Evolutionary conservation across 2,797 vertebrate species (phyloP).

Genomic region (Artibeus jamaicensis): DNA sequence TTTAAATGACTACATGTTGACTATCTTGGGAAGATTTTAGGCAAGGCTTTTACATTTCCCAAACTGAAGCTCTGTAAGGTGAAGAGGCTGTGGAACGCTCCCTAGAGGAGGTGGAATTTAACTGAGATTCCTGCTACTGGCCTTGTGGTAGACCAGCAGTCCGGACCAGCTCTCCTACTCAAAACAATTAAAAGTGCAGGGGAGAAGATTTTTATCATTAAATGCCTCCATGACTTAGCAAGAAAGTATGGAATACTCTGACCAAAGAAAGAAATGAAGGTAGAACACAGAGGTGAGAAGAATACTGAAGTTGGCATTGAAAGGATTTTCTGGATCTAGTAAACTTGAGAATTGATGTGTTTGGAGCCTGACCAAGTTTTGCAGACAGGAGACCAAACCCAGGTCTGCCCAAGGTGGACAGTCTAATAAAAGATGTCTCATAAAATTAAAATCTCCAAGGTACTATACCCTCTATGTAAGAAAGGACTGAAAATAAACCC

Average conservation of each 20-base stretch:
- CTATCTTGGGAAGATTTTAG: not conserved
- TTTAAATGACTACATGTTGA: not conserved
- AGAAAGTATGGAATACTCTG: not conserved
- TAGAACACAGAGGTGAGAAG: not conserved
- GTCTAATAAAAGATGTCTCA: not conserved
- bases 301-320: not conserved
- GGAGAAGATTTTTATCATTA: not conserved
- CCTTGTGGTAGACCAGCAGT: not conserved
- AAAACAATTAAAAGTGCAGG: not conserved
- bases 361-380: not conserved
- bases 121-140: not conserved
- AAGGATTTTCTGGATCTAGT: not conserved
- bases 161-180: not conserved
- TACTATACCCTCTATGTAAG: not conserved
- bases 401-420: not conserved
- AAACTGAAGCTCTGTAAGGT: not conserved
- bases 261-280: not conserved
- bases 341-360: not conserved
- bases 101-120: not conserved
- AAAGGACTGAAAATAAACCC: not conserved
- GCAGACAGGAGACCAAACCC: not conserved
- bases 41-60: not conserved
- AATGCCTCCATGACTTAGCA: not conserved
- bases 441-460: not conserved
- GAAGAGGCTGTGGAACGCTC: not conserved